A percentile compares a stretch with the other conserved stretches of the same genome.
Evolutionary conservation across 2,113 vertebrate genomes (phyloP).

Genomic region (Coracopsis vasa): DNA sequence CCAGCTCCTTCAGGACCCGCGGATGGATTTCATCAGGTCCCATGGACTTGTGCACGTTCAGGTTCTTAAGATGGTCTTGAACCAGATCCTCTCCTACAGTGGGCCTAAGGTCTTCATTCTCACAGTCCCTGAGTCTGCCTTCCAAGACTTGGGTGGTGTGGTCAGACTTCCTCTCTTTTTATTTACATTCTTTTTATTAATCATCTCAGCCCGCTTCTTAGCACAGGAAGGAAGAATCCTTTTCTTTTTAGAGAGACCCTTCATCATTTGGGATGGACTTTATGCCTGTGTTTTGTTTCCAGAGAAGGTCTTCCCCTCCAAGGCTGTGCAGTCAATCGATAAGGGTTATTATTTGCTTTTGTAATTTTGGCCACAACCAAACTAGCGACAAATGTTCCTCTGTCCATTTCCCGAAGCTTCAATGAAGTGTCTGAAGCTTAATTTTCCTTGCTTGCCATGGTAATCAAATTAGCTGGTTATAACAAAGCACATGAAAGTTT

Average conservation of each 20-base stretch:
- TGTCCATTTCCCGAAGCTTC: neutral
- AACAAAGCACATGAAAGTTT: rapidly evolving
- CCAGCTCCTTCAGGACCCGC: too few species aligned
- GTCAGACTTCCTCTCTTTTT: neutral
- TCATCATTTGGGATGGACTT: neutral
- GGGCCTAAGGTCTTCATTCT: too few species aligned
- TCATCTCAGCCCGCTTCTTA: neutral
- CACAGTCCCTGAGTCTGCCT: too few species aligned
- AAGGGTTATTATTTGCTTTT: neutral
- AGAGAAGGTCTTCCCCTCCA: neutral
- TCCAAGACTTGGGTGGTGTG: too few species aligned
- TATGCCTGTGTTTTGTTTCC: neutral
- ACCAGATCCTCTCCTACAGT: too few species aligned
- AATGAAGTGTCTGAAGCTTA: neutral
- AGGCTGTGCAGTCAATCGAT: neutral
- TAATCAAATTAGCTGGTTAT: neutral
- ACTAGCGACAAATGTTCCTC: neutral
- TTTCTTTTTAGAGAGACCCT: neutral
- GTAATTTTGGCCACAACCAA: neutral
- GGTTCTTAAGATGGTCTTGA: too few species aligned
- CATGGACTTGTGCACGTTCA: too few species aligned
- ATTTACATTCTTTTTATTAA: neutral
- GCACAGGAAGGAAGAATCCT: neutral
- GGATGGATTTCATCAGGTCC: too few species aligned
- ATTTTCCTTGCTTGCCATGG: neutral